These are phyloP conservation scores for Neopipo cinnamomea DNA, from an alignment of 2,113 vertebrate species.

Conservation along the genomic window DNA sequence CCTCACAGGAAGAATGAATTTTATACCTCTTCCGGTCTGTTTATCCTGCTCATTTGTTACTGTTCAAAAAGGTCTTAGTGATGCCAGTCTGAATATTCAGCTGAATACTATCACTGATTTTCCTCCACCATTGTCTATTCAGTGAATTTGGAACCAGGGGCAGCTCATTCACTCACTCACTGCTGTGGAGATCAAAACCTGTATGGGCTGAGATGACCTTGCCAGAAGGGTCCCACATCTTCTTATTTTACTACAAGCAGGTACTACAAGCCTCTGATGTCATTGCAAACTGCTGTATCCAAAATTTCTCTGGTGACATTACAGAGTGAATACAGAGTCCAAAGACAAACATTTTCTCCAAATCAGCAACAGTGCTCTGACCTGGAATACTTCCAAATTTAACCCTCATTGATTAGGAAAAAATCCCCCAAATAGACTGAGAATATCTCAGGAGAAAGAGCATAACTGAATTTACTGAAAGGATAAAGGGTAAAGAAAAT, in stretches of 20 bases:
- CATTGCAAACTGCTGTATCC: conserved; percentile 3
- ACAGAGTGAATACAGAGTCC: conserved; percentile 12
- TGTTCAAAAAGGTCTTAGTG: not conserved
- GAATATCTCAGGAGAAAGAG: not conserved
- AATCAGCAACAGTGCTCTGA: conserved; percentile 48
- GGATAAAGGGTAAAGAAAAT: not conserved
- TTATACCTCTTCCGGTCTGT: not conserved
- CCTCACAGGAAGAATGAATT: not conserved
- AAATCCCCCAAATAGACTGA: not conserved
- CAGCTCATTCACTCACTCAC: not conserved
- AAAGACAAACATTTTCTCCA: conserved; percentile 27
- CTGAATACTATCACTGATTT: not conserved
- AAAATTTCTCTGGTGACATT: conserved; percentile 11
- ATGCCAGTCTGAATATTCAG: not conserved
- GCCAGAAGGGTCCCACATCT: not conserved
- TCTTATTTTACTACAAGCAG: not conserved
- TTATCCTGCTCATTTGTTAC: not conserved
- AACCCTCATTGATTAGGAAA: conserved; percentile 13
- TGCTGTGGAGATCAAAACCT: not conserved
- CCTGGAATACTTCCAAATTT: conserved; percentile 41
- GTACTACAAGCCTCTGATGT: conserved; percentile 8
- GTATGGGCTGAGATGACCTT: not conserved
- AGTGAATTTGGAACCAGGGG: not conserved
- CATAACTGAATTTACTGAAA: not conserved
- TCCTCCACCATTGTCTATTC: not conserved